These are phyloP conservation scores for Scaptomyza reducta DNA, from an alignment of 2,888 invertebrate species.

Conservation along the genomic window DNA sequence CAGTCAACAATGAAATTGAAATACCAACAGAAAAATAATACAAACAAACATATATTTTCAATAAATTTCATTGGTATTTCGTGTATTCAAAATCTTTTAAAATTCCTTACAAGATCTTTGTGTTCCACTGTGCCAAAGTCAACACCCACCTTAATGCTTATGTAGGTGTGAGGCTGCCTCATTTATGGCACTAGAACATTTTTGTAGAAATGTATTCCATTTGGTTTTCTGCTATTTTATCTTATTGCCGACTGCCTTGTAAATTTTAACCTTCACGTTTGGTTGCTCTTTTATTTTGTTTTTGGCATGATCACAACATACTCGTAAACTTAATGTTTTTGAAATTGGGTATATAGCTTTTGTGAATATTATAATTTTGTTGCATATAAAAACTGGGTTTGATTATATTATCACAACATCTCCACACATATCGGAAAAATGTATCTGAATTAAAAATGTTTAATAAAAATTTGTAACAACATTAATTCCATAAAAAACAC, in stretches of 20 bases:
- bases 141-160: constrained; percentile 31
- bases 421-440: neutral
- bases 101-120: constrained; percentile 12
- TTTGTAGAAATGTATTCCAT: constrained; percentile 53
- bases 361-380: neutral
- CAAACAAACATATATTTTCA: no score
- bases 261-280: constrained; percentile 68
- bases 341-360: neutral
- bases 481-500: no score
- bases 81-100: neutral
- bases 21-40: no score
- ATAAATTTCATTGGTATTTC: neutral
- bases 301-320: constrained; percentile 23
- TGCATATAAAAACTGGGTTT: neutral
- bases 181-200: constrained; percentile 60
- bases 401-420: neutral
- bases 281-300: constrained; percentile 40
- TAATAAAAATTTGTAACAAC: no score
- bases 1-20: neutral
- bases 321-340: neutral
- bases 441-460: no score
- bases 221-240: constrained; percentile 56
- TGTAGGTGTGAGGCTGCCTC: constrained; percentile 61
- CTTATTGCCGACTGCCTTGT: constrained; percentile 60
- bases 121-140: constrained; percentile 57